phyloP scores from a whole-genome alignment of 2,888 invertebrate genomes.

The Cantharis nigra region DNA sequence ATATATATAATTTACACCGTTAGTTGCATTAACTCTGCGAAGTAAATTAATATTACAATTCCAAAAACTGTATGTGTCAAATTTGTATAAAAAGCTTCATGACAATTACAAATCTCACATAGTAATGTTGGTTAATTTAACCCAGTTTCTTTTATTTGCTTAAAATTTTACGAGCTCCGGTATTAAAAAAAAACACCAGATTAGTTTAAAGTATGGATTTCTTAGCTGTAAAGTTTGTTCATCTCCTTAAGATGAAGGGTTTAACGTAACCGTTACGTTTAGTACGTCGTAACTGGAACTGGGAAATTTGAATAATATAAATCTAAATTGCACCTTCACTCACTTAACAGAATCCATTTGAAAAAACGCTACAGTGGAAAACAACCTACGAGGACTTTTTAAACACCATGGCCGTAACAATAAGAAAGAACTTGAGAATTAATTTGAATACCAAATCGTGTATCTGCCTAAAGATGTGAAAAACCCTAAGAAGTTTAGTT shows the following conservation, averaged over 20 bases:
- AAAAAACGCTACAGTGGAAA: neutral
- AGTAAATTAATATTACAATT: neutral
- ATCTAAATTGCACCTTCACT: neutral
- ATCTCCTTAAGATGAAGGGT: neutral
- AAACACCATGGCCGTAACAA: neutral
- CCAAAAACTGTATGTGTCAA: neutral
- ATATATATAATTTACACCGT: neutral
- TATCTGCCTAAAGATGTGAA: neutral
- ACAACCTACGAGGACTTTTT: neutral
- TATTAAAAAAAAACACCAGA: neutral
- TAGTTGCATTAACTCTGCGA: neutral
- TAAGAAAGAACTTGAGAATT: neutral
- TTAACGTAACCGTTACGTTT: neutral
- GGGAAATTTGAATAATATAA: neutral
- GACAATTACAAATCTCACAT: neutral
- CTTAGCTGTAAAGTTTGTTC: neutral
- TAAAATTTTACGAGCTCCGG: neutral
- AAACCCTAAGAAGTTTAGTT: neutral
- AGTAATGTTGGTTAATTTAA: neutral
- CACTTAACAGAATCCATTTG: neutral
- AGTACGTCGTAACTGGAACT: neutral
- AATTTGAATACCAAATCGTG: neutral
- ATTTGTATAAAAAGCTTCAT: neutral
- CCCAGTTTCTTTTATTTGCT: neutral
- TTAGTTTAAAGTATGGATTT: neutral